Percentiles rank a stretch among this genome's conserved stretches.
These are phyloP conservation scores for Tolmerus cingulatus DNA, from an alignment of 2,888 invertebrate genomes.

Conservation along the genomic window DNA sequence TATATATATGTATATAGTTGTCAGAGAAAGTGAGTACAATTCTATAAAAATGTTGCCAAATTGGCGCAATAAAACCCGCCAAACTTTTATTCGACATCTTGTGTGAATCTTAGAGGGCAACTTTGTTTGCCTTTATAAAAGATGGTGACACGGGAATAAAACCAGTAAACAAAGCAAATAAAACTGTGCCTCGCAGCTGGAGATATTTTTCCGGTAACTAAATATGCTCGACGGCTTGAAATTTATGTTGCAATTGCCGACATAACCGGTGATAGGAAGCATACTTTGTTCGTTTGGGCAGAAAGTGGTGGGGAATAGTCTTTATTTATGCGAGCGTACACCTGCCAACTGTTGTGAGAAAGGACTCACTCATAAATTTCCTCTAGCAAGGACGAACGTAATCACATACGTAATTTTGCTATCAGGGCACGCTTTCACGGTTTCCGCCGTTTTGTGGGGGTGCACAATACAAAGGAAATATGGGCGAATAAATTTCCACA, in stretches of 20 bases:
- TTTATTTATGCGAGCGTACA: background rate
- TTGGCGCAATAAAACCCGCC: background rate
- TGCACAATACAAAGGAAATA: background rate
- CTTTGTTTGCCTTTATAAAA: background rate
- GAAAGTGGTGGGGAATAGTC: background rate
- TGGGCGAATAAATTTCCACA: slow-evolving; percentile 3
- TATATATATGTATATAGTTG: too few species aligned
- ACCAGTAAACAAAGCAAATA: background rate
- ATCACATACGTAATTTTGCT: slow-evolving; percentile 21
- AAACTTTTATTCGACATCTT: background rate
- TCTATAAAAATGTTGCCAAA: background rate
- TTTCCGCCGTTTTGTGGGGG: background rate
- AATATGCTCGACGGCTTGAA: background rate
- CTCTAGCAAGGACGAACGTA: background rate
- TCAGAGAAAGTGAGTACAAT: too few species aligned
- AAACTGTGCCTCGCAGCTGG: background rate
- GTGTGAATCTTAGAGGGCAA: background rate
- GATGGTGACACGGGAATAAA: background rate
- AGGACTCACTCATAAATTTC: slow-evolving; percentile 6
- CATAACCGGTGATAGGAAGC: slow-evolving; percentile 19
- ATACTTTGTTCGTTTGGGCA: background rate
- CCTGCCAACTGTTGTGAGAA: background rate
- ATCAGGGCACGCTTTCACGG: background rate
- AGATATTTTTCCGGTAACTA: slow-evolving; percentile 10
- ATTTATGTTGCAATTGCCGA: slow-evolving; percentile 25